Evolutionary conservation across 2,888 invertebrate genomes (phyloP).

Genomic region (Leptopterna dolabrata): DNA sequence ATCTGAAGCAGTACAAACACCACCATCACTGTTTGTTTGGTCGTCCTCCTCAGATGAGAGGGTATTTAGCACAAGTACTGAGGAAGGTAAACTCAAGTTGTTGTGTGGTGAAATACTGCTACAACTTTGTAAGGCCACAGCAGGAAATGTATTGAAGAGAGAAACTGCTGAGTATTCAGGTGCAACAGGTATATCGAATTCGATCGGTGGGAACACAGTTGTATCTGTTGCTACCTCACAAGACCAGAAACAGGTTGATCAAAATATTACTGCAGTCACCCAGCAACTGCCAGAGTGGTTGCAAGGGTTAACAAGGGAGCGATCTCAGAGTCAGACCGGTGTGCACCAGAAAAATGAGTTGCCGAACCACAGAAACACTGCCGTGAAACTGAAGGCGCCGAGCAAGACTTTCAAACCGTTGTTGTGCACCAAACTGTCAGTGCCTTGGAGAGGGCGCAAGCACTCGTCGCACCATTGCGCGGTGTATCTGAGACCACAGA

Average conservation of each 20-base stretch:
- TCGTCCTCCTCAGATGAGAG: neutral
- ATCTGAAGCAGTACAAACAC: neutral
- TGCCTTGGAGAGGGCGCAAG: neutral
- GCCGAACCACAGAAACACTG: neutral
- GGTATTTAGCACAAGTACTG: neutral
- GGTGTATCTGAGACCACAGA: neutral
- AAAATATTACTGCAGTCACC: neutral
- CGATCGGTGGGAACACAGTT: neutral
- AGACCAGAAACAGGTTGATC: neutral
- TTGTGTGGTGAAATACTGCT: neutral
- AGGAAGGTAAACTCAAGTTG: neutral
- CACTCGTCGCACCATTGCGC: neutral
- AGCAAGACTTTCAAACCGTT: neutral
- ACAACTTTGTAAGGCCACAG: neutral
- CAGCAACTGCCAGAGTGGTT: neutral
- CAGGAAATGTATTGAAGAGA: neutral
- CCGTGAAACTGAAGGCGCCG: neutral
- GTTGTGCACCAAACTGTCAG: neutral
- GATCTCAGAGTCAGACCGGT: neutral
- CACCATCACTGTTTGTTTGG: neutral
- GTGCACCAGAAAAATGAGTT: neutral
- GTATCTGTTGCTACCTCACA: neutral
- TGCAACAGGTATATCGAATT: neutral
- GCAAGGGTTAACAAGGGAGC: neutral
- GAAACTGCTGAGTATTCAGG: neutral